Evolutionary conservation across 2,888 invertebrate genomes (phyloP).

Genomic region (Oligia latruncula): DNA sequence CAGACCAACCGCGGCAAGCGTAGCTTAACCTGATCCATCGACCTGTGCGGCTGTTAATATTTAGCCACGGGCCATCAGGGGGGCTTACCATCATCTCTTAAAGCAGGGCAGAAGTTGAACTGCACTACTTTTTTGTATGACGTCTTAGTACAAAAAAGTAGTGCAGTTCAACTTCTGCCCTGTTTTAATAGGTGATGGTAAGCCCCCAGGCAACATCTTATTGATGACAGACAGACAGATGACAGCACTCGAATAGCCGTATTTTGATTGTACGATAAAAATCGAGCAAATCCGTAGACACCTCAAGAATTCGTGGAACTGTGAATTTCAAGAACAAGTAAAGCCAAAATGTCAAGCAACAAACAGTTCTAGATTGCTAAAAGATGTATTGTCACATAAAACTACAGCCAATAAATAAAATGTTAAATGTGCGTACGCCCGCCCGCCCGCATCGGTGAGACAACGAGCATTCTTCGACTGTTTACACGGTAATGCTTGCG

Average conservation of each 20-base stretch:
- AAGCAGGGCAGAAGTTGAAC: too few species aligned
- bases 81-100: too few species aligned
- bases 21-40: too few species aligned
- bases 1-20: too few species aligned
- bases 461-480: conserved; percentile 44
- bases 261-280: neutral
- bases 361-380: neutral
- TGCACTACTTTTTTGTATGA: too few species aligned
- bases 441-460: conserved; percentile 38
- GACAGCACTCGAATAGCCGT: neutral
- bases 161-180: too few species aligned
- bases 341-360: neutral
- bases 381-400: neutral
- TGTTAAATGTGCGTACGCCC: conserved; percentile 20
- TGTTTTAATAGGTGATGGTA: too few species aligned
- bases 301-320: neutral
- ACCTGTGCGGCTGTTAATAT: too few species aligned
- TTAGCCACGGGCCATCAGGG: too few species aligned
- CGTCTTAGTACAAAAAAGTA: too few species aligned
- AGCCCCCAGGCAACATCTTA: neutral
- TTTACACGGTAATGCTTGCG: conserved; percentile 46
- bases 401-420: neutral
- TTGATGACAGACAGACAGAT: neutral
- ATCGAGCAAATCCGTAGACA: neutral
- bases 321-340: neutral